Conservation (phyloP, 2,797 vertebrate genomes). For the Micromesistius poutassou region DNA sequence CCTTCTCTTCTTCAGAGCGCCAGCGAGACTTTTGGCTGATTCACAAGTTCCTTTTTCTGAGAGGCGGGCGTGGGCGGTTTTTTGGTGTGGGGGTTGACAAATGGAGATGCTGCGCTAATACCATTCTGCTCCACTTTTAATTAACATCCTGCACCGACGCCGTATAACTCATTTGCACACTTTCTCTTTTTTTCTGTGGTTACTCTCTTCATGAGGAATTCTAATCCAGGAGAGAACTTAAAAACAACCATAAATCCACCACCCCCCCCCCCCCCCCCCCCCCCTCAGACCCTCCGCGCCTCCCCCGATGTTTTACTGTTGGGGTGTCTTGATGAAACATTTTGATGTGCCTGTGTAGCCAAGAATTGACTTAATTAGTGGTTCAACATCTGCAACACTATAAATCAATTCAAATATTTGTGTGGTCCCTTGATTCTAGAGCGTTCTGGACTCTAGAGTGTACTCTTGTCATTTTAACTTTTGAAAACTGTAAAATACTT, state of each 20-base stretch:
- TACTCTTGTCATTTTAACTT: neutral
- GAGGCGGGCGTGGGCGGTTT: neutral
- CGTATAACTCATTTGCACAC: neutral
- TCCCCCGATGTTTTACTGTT: neutral
- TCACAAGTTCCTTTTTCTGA: neutral
- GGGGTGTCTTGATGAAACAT: neutral
- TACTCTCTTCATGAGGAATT: neutral
- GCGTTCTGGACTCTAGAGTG: neutral
- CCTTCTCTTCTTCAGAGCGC: neutral
- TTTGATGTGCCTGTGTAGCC: neutral
- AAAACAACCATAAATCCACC: neutral
- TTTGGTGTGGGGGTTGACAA: neutral
- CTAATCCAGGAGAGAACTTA: neutral
- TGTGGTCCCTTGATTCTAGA: neutral
- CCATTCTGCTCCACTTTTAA: conserved; percentile 2
- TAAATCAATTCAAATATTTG: neutral
- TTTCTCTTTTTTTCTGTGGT: neutral
- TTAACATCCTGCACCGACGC: conserved; percentile 1
- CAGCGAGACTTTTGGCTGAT: neutral
- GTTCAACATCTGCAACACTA: neutral
- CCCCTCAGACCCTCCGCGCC: neutral
- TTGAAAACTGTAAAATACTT: neutral
- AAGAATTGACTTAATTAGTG: neutral
- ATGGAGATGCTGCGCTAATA: neutral
- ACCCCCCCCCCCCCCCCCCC: neutral